phyloP scores from a whole-genome alignment of 2,113 vertebrate species.

The Riparia riparia region DNA sequence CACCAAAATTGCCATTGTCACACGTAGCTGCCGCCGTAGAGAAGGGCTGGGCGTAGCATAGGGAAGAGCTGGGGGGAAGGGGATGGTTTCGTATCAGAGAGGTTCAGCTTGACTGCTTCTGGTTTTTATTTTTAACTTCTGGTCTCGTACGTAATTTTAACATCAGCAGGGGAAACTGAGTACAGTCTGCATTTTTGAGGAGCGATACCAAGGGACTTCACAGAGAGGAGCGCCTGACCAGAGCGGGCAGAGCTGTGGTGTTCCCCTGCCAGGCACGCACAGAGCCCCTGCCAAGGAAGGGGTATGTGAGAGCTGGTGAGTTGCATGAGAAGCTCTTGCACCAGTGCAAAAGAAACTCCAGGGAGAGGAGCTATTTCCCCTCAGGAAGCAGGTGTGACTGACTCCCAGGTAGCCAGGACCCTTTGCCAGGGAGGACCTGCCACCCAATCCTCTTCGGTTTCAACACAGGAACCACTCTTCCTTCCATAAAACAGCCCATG shows the following conservation, averaged over 20 bases:
- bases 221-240: accelerated
- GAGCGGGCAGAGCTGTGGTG: neutral
- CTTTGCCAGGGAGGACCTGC: neutral
- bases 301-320: neutral
- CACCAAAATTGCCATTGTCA: neutral
- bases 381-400: neutral
- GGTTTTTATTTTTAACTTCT: conserved; percentile 1
- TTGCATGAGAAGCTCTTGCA: neutral
- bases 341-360: neutral
- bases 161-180: neutral
- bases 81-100: neutral
- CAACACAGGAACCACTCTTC: neutral
- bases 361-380: neutral
- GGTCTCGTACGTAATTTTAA: neutral
- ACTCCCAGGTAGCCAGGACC: neutral
- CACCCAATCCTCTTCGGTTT: neutral
- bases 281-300: neutral
- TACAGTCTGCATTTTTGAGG: accelerated
- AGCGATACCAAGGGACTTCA: neutral
- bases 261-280: neutral
- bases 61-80: neutral
- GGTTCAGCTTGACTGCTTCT: neutral
- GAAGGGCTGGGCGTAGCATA: neutral
- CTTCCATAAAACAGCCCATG: neutral
- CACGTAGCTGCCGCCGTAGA: neutral